Evolutionary conservation across 23 tunicate species (phyloP).

Genomic region (Styela plicata): DNA sequence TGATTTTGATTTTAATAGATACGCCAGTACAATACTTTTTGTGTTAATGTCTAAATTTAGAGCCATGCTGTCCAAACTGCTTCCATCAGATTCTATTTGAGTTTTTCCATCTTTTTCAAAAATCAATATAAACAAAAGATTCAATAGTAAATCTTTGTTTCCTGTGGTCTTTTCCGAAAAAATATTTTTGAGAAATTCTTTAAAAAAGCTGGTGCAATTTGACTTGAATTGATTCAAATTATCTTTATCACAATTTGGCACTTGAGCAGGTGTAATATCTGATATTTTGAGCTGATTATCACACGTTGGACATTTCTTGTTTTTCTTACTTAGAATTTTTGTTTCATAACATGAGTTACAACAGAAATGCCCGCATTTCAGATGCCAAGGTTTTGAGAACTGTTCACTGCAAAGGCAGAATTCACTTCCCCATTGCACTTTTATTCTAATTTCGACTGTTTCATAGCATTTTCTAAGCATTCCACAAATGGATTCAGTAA

Average conservation of each 20-base stretch:
- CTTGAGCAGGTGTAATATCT: slow-evolving; percentile 5
- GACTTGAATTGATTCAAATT: slow-evolving; percentile 27
- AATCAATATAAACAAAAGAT: background rate
- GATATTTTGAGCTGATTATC: slow-evolving; percentile 28
- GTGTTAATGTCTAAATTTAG: background rate
- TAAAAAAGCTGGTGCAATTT: slow-evolving; percentile 54
- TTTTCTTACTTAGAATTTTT: background rate
- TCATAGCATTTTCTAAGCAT: background rate
- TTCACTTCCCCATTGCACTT: background rate
- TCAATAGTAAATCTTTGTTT: background rate
- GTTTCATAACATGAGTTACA: slow-evolving; percentile 36
- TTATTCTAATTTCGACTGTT: background rate
- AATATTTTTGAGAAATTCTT: slow-evolving; percentile 31
- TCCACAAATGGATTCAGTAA: background rate
- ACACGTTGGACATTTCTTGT: slow-evolving; percentile 34
- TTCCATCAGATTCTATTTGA: background rate
- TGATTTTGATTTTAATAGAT: background rate
- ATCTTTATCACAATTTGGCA: slow-evolving; percentile 14
- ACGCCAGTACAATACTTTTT: background rate
- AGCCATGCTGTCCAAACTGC: background rate
- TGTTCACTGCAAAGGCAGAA: background rate
- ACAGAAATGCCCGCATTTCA: slow-evolving; percentile 1
- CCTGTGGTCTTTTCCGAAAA: background rate
- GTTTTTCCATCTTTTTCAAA: background rate
- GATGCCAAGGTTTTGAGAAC: background rate